phyloP scores from a whole-genome alignment of 2,888 invertebrate genomes.

The Leucophora obtusa region DNA sequence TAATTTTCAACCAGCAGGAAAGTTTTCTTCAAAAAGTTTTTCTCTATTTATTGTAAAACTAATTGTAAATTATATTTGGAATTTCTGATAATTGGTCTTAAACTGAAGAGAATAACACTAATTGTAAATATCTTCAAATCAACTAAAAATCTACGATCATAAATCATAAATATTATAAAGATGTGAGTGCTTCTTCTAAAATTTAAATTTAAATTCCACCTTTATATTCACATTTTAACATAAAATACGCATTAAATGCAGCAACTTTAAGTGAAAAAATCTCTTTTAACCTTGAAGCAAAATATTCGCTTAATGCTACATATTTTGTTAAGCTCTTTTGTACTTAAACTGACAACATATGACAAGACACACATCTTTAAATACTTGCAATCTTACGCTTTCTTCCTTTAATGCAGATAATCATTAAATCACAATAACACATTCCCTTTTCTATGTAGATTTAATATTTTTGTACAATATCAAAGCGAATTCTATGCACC shows the following conservation, averaged over 20 bases:
- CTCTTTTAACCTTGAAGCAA: background rate
- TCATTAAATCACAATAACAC: background rate
- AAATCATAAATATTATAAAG: too few relatives aligned
- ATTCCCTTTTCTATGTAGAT: background rate
- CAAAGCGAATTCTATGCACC: background rate
- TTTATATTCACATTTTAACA: background rate
- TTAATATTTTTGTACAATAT: background rate
- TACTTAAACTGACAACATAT: background rate
- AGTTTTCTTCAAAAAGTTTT: too few relatives aligned
- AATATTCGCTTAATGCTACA: background rate
- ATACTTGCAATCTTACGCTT: too few relatives aligned
- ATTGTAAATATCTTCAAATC: too few relatives aligned
- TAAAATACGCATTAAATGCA: background rate
- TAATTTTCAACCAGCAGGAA: too few relatives aligned
- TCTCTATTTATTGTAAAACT: too few relatives aligned
- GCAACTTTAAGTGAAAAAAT: background rate
- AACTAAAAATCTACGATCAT: too few relatives aligned
- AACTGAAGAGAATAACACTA: too few relatives aligned
- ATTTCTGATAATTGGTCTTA: too few relatives aligned
- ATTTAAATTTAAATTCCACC: too few relatives aligned
- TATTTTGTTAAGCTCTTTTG: background rate
- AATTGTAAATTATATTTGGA: too few relatives aligned
- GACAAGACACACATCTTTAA: background rate
- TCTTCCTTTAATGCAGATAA: background rate
- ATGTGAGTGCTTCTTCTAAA: too few relatives aligned